Base-by-base conservation (phyloP, 2,888 invertebrate species). In the Scaptodrosophila latifasciaeformis region DNA sequence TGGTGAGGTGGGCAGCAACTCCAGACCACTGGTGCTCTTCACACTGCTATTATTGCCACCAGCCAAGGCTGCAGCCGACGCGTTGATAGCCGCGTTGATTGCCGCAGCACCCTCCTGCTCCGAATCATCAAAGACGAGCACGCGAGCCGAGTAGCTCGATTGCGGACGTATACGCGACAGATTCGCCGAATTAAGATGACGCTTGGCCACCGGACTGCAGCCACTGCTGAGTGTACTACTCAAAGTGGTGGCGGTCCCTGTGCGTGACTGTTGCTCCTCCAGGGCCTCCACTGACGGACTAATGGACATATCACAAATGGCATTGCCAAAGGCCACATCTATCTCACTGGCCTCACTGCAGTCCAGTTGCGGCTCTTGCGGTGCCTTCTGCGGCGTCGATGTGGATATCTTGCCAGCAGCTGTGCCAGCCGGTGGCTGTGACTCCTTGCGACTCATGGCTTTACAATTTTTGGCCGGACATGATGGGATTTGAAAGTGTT, bases 91-190 rank as follows among this genome's bases (percentile, higher is more conserved):
- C 29, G n/a, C n/a, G n/a, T n/a, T n/a, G n/a, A 49, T 51, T 48
- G 59, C 50, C 43, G 49, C 54, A 2, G 69, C 62, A 15, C 64
- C 47, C 39, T 91, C 90, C 54, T 89, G 87, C 82, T 91, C 90
- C 47, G 90, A 89, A 86, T 93, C 92, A 85, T 93, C 93, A 84
- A 93, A 93, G 74, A 92, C 89, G 75, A 93, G 89, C 69, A 92
- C 92, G 85, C 93, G 89, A 49, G 93, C 93, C 62, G 93, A 92
- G 86, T 93, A 90, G 54, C 90, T 89, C 75, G 90, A 89, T 82
- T 90, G 89, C 60, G 90, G 89, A 84, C 86, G 81, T 52, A 74
- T 77, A 10, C 83, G 81, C n/a, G 83, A 62, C 9, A 69, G 13
- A 59, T 66, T 74, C 10, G 62, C 67, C 0, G 80, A 70, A 64